Evolutionary conservation across 2,797 vertebrate species (phyloP).

Genomic region (Malurus splendens): DNA sequence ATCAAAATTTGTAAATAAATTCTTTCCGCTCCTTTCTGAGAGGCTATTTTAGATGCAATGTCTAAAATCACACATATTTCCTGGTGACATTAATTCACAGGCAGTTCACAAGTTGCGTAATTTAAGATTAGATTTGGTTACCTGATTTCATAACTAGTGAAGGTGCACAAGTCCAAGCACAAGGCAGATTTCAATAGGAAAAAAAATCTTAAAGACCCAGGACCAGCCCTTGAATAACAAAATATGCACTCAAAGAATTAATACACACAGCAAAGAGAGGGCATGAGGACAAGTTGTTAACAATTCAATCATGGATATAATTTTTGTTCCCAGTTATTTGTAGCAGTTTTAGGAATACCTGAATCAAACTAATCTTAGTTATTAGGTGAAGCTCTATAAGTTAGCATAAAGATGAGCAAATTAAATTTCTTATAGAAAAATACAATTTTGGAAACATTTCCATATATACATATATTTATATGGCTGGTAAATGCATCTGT

Average conservation of each 20-base stretch:
- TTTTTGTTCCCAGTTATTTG: neutral
- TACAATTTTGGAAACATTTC: neutral
- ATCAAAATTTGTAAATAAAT: neutral
- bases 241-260: neutral
- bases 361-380: neutral
- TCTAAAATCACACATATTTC: neutral
- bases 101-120: accelerated
- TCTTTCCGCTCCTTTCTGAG: neutral
- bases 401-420: neutral
- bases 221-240: neutral
- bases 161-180: neutral
- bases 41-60: neutral
- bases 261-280: neutral
- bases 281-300: neutral
- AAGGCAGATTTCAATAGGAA: neutral
- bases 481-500: neutral
- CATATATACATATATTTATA: neutral
- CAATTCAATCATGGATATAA: accelerated
- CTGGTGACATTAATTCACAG: neutral
- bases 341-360: neutral
- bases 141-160: neutral
- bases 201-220: neutral
- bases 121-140: neutral
- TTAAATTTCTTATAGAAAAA: neutral
- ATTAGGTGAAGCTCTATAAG: neutral